Base-by-base conservation (phyloP, 2,113 vertebrate genomes). In the Trinectes maculatus region DNA sequence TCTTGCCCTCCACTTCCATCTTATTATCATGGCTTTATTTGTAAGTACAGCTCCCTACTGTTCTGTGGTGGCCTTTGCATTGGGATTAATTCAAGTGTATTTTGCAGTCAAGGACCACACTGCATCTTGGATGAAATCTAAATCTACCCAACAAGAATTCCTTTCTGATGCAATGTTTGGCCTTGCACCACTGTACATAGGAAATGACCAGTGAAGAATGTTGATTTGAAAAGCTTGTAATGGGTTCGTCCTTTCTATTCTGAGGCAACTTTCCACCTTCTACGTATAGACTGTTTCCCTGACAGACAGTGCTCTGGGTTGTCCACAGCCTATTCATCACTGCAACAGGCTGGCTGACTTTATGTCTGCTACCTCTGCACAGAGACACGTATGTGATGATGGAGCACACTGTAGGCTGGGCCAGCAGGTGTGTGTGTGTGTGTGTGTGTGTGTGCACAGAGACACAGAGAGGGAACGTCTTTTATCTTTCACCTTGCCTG, bases 261-360 rank as follows among this genome's bases (percentile, higher is more conserved):
- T 31, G 48, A 74, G 47, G 59, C 37, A 70, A 67, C 77, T 75
- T 82, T 75, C 64, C 79, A 72, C 51, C 73, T 18, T 59, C 72
- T 58, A 61, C 19, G 16, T 25, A 43, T 28, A 16, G 61, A 59
- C 70, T 26, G 52, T 57, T 78, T 56, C 64, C 79, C 58, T 87
- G 83, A 87, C 71, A 78, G 77, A 75, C 55, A 66, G 33, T 63
- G 68, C 76, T 85, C 79, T 62, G 55, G 63, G 78, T 79, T 88
- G 86, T 91, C 85, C 36, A 2, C 85, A 82, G 77, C 53, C 85
- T 69, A 90, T 89, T 85, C 76, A 85, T 91, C 87, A 91, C 73
- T 36, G 43, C 73, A 69, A 74, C 77, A 60, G 58, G 53, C 49
- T 9, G 74, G 59, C 73, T 85, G 80, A 76, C 80, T 84, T 72